Percentiles rank a stretch among this genome's conserved stretches.
phyloP scores from a whole-genome alignment of 92 coral and sea anemone genomes.

The Montipora capitata region DNA sequence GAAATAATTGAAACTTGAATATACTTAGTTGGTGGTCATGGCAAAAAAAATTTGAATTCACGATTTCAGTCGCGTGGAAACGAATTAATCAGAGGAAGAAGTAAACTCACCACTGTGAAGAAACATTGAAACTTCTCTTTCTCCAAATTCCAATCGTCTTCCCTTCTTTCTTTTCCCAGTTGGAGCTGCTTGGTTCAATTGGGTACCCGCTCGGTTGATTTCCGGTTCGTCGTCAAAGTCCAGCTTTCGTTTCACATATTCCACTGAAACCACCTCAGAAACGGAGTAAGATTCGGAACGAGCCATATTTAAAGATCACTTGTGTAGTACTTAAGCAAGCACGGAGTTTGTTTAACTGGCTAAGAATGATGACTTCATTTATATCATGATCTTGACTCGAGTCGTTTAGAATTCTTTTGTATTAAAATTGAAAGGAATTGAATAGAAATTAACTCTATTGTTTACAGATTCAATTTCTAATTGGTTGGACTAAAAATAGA shows the following conservation, averaged over 20 bases:
- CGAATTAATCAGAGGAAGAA: no score
- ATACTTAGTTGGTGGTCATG: no score
- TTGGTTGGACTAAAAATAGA: not conserved
- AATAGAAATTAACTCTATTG: not conserved
- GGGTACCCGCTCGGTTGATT: not conserved
- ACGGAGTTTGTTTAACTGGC: not conserved
- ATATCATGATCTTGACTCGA: not conserved
- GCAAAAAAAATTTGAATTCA: no score
- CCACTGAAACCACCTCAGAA: not conserved
- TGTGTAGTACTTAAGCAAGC: not conserved
- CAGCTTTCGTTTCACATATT: conserved; percentile 24
- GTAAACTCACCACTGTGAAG: conserved; percentile 10
- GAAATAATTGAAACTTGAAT: no score
- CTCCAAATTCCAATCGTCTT: conserved; percentile 25
- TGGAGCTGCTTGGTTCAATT: not conserved
- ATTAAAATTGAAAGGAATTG: conserved; percentile 30
- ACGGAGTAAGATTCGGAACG: not conserved
- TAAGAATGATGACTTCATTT: not conserved
- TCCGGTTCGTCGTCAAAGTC: conserved; percentile 9
- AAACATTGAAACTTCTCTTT: not conserved
- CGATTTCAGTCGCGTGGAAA: no score
- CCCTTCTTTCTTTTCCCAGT: not conserved
- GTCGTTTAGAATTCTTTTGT: conserved; percentile 15
- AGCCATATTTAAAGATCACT: not conserved
- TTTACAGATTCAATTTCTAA: conserved; percentile 3